These are phyloP conservation scores for Sorex maritimensis DNA, from an alignment of 2,797 vertebrate species.

Conservation along the genomic window DNA sequence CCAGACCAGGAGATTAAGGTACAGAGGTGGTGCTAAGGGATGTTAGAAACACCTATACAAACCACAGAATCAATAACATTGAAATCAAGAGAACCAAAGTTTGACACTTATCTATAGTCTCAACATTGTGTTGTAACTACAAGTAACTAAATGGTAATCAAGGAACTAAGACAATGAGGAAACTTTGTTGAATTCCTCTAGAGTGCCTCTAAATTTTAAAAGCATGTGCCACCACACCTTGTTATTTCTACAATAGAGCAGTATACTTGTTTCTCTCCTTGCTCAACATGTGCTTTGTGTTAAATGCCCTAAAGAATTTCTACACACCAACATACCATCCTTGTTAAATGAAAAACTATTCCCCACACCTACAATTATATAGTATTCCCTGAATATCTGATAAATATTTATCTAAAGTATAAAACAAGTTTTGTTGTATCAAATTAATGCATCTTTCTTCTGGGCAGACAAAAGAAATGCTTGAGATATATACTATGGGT, in stretches of 20 bases:
- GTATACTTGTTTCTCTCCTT: background rate
- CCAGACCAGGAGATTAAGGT: too few species aligned
- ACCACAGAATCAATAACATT: too few species aligned
- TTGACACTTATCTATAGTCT: background rate
- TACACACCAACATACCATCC: background rate
- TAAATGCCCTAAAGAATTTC: background rate
- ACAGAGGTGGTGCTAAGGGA: too few species aligned
- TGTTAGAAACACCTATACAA: too few species aligned
- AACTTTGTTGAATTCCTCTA: background rate
- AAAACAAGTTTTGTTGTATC: slow-evolving; percentile 1
- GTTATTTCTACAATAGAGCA: background rate
- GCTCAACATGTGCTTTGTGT: background rate
- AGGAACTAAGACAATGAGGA: background rate
- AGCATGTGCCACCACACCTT: background rate
- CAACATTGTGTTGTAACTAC: background rate
- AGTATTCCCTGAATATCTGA: slow-evolving; percentile 14
- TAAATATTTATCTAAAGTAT: background rate
- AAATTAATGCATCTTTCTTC: background rate
- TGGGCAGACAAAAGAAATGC: background rate
- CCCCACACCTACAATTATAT: background rate
- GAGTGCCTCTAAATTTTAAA: slow-evolving; percentile 3
- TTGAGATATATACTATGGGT: background rate
- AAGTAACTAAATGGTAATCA: background rate
- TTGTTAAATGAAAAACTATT: background rate
- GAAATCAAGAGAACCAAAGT: too few species aligned